Base-by-base conservation (phyloP, 2,797 vertebrate species). In the Chlorospingus flavigularis region DNA sequence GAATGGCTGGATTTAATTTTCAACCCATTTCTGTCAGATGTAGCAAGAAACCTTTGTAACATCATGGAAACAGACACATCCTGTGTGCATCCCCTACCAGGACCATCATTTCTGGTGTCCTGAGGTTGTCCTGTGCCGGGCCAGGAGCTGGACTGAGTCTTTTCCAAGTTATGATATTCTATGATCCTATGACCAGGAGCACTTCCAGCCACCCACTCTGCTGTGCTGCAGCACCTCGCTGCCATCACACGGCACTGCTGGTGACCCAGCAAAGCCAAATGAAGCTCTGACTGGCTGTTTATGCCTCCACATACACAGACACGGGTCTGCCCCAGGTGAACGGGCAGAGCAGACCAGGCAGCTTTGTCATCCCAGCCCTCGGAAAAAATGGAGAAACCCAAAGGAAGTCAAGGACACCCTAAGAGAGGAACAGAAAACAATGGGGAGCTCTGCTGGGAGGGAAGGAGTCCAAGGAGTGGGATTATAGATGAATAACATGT, bases 321-420 rank as follows among this genome's bases (percentile, higher is more conserved):
- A 10, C 0, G 3, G 76, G 17, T 28, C 33, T 48, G 53, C 12
- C 42, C 23, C 78, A 20, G 43, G 31, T 8, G 45, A 57, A 47
- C 0, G 0, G 28, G 39, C 71, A 65, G 54, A 61, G 54, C 8
- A 20, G 28, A 18, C 4, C 0, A 28, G 45, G 25, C 48, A 79
- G 28, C 55, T 92, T 20, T 28, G 40, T n/a, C 67, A 53, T 53
- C 55, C 60, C 24, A 66, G 10, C 9, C 51, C 57, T 63, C 7
- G 15, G 45, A 53, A 70, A 51, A 92, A 78, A 72, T 0, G 11
- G 21, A 87, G 58, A 66, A 87, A 89, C 25, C 23, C 20, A 66
- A 28, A 60, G 21, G 65, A 68, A 94, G 16, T 19, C 11, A 21
- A 74, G 61, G 57, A 65, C 37, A 68, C 40, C 65, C 61, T n/a